Evolutionary conservation across 92 coral and sea anemone species (phyloP).

Genomic region (Zoanthus gigantus): DNA sequence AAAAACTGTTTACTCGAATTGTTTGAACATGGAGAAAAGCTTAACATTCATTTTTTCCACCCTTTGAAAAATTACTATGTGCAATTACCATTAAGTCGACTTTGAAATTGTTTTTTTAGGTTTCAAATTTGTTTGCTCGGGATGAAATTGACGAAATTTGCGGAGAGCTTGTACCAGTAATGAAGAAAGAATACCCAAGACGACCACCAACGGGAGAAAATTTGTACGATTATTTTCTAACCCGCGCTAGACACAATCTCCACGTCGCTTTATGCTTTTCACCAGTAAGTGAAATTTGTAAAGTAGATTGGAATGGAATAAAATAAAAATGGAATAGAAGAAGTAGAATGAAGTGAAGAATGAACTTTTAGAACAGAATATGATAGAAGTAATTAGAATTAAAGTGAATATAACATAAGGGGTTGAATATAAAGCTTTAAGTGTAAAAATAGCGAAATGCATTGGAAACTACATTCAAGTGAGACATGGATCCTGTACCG

Average conservation of each 20-base stretch:
- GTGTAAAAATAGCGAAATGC: too few species aligned
- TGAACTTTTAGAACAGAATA: not conserved
- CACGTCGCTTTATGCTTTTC: slow-evolving; percentile 96
- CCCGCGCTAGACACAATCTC: slow-evolving; percentile 93
- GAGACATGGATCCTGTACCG: too few species aligned
- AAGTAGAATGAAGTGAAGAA: not conserved
- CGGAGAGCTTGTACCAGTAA: slow-evolving; percentile 94
- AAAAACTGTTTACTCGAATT: too few species aligned
- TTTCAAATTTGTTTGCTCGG: slow-evolving; percentile 93
- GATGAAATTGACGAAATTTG: slow-evolving; percentile 98
- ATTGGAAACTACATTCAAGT: too few species aligned
- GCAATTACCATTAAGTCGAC: not conserved
- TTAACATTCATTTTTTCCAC: not conserved
- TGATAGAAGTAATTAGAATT: too few species aligned
- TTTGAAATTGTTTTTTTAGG: slow-evolving; percentile 46
- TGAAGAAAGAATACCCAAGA: slow-evolving; percentile 97
- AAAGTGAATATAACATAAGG: too few species aligned
- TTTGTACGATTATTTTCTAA: slow-evolving; percentile 93
- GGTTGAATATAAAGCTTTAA: too few species aligned
- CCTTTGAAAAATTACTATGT: not conserved
- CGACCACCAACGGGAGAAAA: slow-evolving; percentile 98
- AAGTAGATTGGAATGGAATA: not conserved
- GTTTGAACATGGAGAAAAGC: not conserved
- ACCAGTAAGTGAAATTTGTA: slow-evolving; percentile 70
- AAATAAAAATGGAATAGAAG: not conserved